Conservation (phyloP, 2,113 vertebrate species). For the Neodon shergylaensis region DNA sequence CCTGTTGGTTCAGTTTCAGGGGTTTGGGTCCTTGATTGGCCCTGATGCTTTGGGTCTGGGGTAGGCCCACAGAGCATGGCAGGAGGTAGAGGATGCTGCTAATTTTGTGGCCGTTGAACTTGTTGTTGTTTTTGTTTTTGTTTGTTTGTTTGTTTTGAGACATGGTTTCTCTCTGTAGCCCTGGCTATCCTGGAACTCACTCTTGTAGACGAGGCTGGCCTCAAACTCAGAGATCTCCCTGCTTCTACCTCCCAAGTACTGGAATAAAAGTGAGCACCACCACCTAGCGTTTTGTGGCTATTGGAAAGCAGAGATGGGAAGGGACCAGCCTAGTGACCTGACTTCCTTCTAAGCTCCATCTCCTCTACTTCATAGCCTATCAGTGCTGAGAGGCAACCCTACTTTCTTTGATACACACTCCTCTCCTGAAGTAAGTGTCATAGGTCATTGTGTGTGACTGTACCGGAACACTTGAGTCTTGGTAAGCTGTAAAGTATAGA, state of each 20-base stretch:
- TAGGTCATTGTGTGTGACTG: neutral
- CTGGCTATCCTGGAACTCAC: neutral
- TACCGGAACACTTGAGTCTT: neutral
- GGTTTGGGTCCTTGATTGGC: neutral
- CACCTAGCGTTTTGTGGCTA: neutral
- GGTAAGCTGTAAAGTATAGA: neutral
- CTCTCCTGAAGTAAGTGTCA: neutral
- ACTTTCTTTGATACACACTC: no score
- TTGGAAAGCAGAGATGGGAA: neutral
- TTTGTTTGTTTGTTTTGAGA: neutral
- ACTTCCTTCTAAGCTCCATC: neutral
- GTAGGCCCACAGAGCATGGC: neutral
- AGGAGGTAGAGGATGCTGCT: neutral
- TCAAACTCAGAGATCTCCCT: neutral
- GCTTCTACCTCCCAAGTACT: neutral
- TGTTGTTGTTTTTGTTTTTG: neutral
- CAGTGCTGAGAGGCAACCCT: neutral
- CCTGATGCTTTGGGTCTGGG: neutral
- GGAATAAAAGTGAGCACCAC: neutral
- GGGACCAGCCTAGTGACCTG: neutral
- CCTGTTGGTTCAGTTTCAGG: no score
- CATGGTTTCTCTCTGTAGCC: neutral
- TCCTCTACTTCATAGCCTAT: neutral
- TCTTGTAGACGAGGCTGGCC: neutral
- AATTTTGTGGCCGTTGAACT: neutral